phyloP scores from a whole-genome alignment of 2,113 vertebrate genomes.

The Lagopus muta region DNA sequence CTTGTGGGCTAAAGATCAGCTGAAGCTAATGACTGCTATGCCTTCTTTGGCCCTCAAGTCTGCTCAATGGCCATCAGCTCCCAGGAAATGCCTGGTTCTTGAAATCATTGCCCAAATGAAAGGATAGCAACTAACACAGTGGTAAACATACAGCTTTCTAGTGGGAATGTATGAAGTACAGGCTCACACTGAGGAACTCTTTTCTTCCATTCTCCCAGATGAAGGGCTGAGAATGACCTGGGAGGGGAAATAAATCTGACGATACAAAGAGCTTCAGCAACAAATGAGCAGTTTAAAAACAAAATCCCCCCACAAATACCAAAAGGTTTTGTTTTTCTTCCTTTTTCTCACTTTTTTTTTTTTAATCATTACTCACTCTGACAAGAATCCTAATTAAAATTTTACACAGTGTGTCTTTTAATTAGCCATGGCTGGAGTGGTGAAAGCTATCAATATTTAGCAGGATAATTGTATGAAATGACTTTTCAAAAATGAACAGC shows the following conservation, averaged over 20 bases:
- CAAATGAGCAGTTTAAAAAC: constrained; percentile 60
- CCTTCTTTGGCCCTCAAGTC: not conserved
- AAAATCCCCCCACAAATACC: constrained; percentile 5
- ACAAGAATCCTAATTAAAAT: constrained; percentile 82
- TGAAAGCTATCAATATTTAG: constrained; percentile 81
- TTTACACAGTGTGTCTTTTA: constrained; percentile 78
- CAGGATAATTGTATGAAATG: constrained; percentile 69
- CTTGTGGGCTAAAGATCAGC: not conserved
- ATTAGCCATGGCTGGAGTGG: constrained; percentile 73
- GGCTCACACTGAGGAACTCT: not conserved
- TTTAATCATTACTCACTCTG: constrained; percentile 62
- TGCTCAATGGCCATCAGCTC: not conserved
- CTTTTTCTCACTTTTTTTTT: not conserved
- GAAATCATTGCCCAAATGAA: constrained; percentile 13
- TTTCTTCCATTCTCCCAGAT: constrained; percentile 7
- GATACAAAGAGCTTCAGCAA: constrained; percentile 45
- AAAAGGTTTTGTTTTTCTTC: not conserved
- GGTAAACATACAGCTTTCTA: constrained; percentile 4
- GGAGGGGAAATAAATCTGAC: constrained; percentile 54
- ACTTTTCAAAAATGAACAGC: constrained; percentile 71
- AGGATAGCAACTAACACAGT: not conserved
- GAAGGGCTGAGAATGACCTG: constrained; percentile 24
- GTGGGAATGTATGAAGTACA: not conserved
- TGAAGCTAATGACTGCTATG: not conserved
- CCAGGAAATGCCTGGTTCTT: constrained; percentile 12